Evolutionary conservation across 64 coral and sea anemone genomes (phyloP).

Genomic region (Montipora efflorescens): DNA sequence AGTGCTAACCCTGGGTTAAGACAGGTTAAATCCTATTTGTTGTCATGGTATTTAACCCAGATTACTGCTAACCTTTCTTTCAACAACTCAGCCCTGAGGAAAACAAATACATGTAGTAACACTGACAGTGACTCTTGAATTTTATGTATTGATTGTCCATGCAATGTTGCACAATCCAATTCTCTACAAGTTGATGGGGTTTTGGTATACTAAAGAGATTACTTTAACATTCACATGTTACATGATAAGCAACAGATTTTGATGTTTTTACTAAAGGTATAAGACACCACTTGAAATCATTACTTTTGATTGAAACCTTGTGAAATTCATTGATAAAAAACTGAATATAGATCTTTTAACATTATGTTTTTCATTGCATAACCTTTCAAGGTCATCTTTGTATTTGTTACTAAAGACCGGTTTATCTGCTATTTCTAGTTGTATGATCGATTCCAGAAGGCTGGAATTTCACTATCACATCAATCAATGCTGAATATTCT

Average conservation of each 20-base stretch:
- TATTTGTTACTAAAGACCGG: background rate
- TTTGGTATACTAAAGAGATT: background rate
- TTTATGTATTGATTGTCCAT: no score
- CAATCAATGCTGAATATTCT: constrained; percentile 44
- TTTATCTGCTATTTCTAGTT: constrained; percentile 20
- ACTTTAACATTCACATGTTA: background rate
- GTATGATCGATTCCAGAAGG: constrained; percentile 57
- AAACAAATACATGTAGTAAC: no score
- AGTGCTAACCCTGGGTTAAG: no score
- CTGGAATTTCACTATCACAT: constrained; percentile 47
- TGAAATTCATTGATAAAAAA: background rate
- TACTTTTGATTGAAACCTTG: no score
- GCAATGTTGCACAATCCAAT: no score
- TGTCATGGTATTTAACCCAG: no score
- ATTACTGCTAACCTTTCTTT: no score
- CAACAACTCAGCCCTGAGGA: no score
- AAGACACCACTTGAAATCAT: background rate
- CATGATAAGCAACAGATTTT: background rate
- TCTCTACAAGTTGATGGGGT: background rate
- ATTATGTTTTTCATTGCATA: background rate
- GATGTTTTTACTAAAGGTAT: background rate
- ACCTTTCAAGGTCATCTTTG: background rate
- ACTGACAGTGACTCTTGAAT: no score
- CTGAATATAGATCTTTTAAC: background rate
- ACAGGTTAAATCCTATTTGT: no score